Evolutionary conservation across 1,140 invertebrate species (phyloP), one percentile per base, ranked within the genome.

Genomic region (Eulimnadia texana): DNA sequence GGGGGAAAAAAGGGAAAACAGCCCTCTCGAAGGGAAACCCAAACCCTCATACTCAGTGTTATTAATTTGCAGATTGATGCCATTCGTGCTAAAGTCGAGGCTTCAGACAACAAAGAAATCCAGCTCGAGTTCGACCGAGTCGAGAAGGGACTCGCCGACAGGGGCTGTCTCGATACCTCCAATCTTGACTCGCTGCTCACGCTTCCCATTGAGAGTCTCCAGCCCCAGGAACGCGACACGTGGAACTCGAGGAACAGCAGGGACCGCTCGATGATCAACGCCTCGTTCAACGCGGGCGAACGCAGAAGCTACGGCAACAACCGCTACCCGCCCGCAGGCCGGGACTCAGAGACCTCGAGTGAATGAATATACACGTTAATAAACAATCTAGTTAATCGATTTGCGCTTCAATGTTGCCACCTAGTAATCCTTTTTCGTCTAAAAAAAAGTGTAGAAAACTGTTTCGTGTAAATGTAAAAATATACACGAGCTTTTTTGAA

Each of bases 51-150:
- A n/a, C n/a, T n/a, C n/a, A n/a, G n/a, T n/a, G n/a, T n/a, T n/a
- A n/a, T n/a, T n/a, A 65, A 22, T 56, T 66, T 42, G 63, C 65
- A 81, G 71, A 66, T 81, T 33, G 70, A 74, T 6, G 66, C 65
- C 62, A 60, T 79, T 1, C 71, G 74, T 65, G 58, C 65, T n/a
- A 61, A 67, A 22, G 66, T 78, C 9, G 58, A 72, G 49, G 64
- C 66, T n/a, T 42, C 65, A 16, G 64, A 72, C 1, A 66, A 71
- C 57, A 66, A 70, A 55, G 72, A 76, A 56, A 9, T 73, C 13
- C 64, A 68, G 13, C 3, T 67, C 0, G 76, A 80, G 66, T 71
- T 80, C 24, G 65, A 70, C 3, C 66, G 72, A 50, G 65, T 80
- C 16, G 50, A 73, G 25, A 72, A 74, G 55, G 67, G 71, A 50